A percentile compares a stretch with the other conserved stretches of the same genome.
Conservation (phyloP, 2,797 vertebrate species). For the Masticophis lateralis region DNA sequence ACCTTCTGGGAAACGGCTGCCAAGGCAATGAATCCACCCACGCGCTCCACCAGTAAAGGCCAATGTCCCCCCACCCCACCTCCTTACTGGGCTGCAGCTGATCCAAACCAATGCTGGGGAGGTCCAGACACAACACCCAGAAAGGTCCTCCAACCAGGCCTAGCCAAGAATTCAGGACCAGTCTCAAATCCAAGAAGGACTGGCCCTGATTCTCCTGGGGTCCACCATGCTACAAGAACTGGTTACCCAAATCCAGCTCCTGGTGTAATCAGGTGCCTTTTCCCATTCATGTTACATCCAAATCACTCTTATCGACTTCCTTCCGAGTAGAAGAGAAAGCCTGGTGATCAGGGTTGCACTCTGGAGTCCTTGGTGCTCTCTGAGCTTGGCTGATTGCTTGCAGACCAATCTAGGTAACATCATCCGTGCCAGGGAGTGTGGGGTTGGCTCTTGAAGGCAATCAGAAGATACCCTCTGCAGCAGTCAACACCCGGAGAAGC, state of each 20-base stretch:
- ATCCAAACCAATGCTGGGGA: neutral
- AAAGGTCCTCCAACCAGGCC: neutral
- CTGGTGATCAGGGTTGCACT: neutral
- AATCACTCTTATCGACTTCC: neutral
- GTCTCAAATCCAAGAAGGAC: neutral
- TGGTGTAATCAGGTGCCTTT: neutral
- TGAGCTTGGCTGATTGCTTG: neutral
- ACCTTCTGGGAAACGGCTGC: slow-evolving; percentile 74
- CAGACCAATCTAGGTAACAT: neutral
- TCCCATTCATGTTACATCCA: neutral
- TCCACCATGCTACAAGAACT: neutral
- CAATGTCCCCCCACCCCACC: neutral
- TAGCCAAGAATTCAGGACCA: neutral
- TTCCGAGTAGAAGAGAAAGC: neutral
- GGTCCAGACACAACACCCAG: neutral
- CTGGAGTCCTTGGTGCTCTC: neutral
- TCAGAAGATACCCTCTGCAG: neutral
- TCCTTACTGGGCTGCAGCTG: slow-evolving; percentile 8
- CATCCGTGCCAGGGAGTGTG: neutral
- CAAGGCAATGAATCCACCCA: slow-evolving; percentile 75
- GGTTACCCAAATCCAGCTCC: neutral
- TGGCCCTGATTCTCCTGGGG: neutral
- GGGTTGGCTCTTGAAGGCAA: neutral
- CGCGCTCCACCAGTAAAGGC: slow-evolving; percentile 57
- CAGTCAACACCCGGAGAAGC: neutral